Evolutionary conservation across 2,888 invertebrate genomes (phyloP).

Genomic region (Exephanes ischioxanthus): DNA sequence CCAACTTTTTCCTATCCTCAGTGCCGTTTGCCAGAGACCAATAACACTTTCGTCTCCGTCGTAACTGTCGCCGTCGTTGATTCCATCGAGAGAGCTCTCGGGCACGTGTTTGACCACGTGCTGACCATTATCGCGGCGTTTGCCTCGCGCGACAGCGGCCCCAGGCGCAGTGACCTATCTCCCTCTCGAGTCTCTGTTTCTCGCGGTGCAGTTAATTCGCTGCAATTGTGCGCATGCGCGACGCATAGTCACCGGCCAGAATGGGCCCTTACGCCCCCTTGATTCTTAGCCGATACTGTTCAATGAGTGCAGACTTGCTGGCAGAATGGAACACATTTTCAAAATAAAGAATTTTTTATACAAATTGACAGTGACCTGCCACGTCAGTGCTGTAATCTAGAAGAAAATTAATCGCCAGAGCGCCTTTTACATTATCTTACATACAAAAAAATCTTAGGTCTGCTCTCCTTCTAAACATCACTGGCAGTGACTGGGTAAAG

Average conservation of each 20-base stretch:
- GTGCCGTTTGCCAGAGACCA: slow-evolving; percentile 8
- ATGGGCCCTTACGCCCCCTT: too few relatives aligned
- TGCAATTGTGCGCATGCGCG: neutral
- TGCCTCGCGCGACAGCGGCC: slow-evolving; percentile 65
- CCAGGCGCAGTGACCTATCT: slow-evolving; percentile 37
- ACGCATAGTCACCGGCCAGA: neutral
- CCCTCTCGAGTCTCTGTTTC: slow-evolving; percentile 13
- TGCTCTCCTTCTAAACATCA: neutral
- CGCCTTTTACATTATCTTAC: too few relatives aligned
- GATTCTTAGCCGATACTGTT: too few relatives aligned
- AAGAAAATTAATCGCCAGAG: too few relatives aligned
- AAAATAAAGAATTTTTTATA: neutral
- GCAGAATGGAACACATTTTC: neutral
- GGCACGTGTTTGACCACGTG: slow-evolving; percentile 71
- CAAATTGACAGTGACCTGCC: neutral
- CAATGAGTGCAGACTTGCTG: too few relatives aligned
- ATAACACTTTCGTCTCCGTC: slow-evolving; percentile 40
- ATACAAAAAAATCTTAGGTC: too few relatives aligned
- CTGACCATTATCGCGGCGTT: slow-evolving; percentile 61
- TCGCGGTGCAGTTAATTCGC: slow-evolving; percentile 4
- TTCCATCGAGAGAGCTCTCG: slow-evolving; percentile 13
- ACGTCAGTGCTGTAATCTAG: neutral
- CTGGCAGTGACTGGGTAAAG: neutral
- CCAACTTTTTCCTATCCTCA: slow-evolving; percentile 13
- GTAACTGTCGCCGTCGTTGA: slow-evolving; percentile 11